Percentiles rank a stretch among this genome's conserved stretches.
Conservation (phyloP, 2,113 vertebrate species). For the Syrrhaptes paradoxus region DNA sequence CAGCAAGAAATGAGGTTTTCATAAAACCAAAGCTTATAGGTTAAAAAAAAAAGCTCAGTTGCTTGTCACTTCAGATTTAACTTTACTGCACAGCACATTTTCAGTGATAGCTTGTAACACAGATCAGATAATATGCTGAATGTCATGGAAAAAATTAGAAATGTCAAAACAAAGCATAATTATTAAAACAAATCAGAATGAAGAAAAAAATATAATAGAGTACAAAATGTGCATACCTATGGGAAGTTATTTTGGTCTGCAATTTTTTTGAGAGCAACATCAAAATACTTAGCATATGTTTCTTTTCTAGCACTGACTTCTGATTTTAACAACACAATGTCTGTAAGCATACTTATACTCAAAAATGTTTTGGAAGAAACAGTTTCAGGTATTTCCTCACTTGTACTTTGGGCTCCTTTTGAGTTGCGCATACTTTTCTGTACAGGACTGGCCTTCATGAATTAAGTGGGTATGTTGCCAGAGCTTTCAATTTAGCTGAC, state of each 20-base stretch:
- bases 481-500: not conserved
- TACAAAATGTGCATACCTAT: slow-evolving; percentile 21
- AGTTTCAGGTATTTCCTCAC: not conserved
- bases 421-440: not conserved
- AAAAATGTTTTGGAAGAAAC: not conserved
- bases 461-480: not conserved
- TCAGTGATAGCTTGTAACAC: slow-evolving; percentile 23
- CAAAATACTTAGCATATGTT: not conserved
- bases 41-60: not conserved
- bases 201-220: not conserved
- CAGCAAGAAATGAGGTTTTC: not conserved
- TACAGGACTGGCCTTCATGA: not conserved
- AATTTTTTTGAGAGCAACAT: not conserved
- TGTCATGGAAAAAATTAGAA: slow-evolving; percentile 19
- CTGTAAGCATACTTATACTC: not conserved
- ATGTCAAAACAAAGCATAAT: slow-evolving; percentile 56
- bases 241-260: slow-evolving; percentile 12
- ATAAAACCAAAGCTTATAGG: not conserved
- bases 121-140: slow-evolving; percentile 31
- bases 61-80: slow-evolving; percentile 24
- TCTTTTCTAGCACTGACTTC: not conserved
- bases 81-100: slow-evolving; percentile 6
- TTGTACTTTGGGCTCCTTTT: not conserved
- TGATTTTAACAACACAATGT: not conserved
- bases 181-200: slow-evolving; percentile 48